phyloP scores from a whole-genome alignment of 2,113 vertebrate species.

The Phycodurus eques region DNA sequence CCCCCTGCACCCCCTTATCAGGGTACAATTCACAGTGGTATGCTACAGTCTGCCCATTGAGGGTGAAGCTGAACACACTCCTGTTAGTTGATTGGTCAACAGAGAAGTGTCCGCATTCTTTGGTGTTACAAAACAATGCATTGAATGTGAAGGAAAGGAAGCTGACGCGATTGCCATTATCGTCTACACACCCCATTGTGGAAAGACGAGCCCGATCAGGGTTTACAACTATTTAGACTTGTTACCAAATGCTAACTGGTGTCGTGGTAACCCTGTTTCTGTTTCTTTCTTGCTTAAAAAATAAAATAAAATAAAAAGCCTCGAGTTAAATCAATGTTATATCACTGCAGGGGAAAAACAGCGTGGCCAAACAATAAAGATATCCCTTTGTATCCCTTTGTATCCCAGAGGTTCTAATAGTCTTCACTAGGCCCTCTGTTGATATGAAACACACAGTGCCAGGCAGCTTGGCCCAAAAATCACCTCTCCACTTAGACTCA shows the following conservation, averaged over 20 bases:
- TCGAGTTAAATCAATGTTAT: conserved; percentile 30
- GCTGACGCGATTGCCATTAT: too few relatives aligned
- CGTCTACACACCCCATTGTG: not conserved
- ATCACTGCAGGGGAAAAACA: conserved; percentile 27
- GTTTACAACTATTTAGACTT: not conserved
- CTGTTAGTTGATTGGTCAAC: too few relatives aligned
- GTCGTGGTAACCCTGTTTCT: not conserved
- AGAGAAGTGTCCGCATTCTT: too few relatives aligned
- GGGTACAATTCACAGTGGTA: too few relatives aligned
- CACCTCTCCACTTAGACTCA: conserved; percentile 31
- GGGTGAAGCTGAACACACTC: too few relatives aligned
- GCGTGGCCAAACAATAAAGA: conserved; percentile 33
- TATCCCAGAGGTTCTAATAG: conserved; percentile 60
- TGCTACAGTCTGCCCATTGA: too few relatives aligned
- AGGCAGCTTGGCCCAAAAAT: conserved; percentile 61
- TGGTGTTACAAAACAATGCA: too few relatives aligned
- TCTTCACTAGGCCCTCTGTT: conserved; percentile 60
- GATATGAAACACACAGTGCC: conserved; percentile 55
- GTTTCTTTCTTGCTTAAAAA: not conserved
- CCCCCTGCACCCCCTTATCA: too few relatives aligned
- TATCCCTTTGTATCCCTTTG: conserved; percentile 47
- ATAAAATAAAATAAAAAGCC: not conserved
- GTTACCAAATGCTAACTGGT: not conserved
- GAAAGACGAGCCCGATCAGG: not conserved
- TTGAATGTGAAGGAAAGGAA: too few relatives aligned